Base-by-base conservation (phyloP, 2,888 invertebrate species). In the Pseudococcus viburni region DNA sequence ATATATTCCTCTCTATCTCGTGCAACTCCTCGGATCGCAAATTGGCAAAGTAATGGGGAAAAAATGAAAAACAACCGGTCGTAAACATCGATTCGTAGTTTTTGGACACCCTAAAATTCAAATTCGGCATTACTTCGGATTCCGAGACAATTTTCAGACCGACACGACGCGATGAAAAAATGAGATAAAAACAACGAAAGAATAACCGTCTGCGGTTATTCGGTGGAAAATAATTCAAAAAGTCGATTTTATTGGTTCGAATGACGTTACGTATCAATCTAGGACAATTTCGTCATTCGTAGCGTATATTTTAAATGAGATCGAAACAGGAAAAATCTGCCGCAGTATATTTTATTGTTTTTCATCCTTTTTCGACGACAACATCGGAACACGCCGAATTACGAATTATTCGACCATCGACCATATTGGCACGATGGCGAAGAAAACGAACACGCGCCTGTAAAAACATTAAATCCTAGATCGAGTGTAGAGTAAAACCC, bases 351-450 rank as follows among this genome's bases (percentile, higher is more conserved):
- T 73, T 33, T 73, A 73, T 73, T 33, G 17, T 73, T 33, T 73
- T 9, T 42, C 42, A 9, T 33, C 12, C 59, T 59, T 64, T 26
- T 42, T 26, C 26, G 17, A 68, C 26, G 68, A 68, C 6, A 6
- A 26, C 17, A 8, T 33, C 26, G 73, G 6, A 33, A 73, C 33
- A 64, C 64, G 64, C 9, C 19, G 33, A 73, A 73, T 33, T 73
- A 33, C n/a, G 33, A 73, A 73, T 73, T 33, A 73, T 73, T 33
- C 17, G 73, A 73, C 73, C 64, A 64, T 64, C 64, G 64, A 64
- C 22, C 64, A 64, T 64, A 64, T 64, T 64, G 64, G 22, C 33
- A 17, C 73, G 73, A 22, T 12, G 26, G 5, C 26, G 68, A 26
- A 68, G 12, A 22, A 68, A 68, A 12, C 33, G 17, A 33, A 33